phyloP scores from a whole-genome alignment of 2,113 vertebrate species.

The Pipa parva region DNA sequence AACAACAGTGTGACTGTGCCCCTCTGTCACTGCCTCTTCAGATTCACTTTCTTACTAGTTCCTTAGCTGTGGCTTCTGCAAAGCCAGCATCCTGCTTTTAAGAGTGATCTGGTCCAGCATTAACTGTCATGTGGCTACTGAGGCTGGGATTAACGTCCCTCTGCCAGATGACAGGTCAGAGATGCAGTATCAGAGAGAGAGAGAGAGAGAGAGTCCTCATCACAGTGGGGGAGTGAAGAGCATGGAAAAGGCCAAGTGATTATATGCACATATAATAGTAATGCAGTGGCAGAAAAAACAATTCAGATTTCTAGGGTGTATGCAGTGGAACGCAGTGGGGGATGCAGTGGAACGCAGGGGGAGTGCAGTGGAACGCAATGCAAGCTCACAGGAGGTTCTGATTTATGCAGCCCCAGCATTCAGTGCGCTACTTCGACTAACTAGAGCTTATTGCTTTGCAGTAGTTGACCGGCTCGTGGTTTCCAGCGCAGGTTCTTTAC shows the following conservation, averaged over 20 bases:
- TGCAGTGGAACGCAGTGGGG: neutral
- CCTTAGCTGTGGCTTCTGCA: constrained; percentile 2
- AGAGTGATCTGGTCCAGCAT: constrained; percentile 38
- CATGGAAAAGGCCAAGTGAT: too few relatives aligned
- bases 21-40: neutral
- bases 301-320: too few relatives aligned
- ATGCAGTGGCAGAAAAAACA: neutral
- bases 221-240: neutral
- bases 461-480: too few relatives aligned
- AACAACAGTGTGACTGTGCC: neutral
- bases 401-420: too few relatives aligned
- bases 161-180: constrained; percentile 35
- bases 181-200: constrained; percentile 2
- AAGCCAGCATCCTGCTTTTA: constrained; percentile 43
- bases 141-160: constrained; percentile 29
- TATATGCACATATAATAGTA: neutral
- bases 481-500: too few relatives aligned
- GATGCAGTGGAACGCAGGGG: neutral
- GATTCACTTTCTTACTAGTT: constrained; percentile 19
- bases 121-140: constrained; percentile 40
- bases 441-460: too few relatives aligned
- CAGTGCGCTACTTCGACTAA: too few relatives aligned
- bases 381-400: too few relatives aligned
- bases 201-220: neutral
- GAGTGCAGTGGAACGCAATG: neutral